Base-by-base conservation (phyloP, 2,888 invertebrate genomes). In the Calliphora vomitoria region DNA sequence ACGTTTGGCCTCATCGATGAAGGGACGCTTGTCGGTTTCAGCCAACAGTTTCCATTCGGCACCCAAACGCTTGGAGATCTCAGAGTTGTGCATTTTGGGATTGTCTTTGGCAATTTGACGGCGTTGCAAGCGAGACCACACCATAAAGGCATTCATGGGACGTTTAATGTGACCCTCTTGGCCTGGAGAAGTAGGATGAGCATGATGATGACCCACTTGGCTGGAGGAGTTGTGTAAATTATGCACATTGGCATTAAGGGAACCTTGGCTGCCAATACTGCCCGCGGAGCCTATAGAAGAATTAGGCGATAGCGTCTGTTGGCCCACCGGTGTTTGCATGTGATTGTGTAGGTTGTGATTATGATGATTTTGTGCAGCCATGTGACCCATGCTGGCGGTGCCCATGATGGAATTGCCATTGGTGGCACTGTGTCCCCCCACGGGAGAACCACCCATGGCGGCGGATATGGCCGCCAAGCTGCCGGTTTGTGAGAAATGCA, bases 101-200 rank as follows among this genome's bases (percentile, higher is more conserved):
- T 98, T 98, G 90, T 98, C 98, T 94, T 97, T 96, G 1, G 98
- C 98, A 91, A 99, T 98, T 94, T 98, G 98, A 79, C 98, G 95
- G 18, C 98, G 95, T 93, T 98, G 98, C 58, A 98, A 96, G 60
- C 98, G 94, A 6, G 98, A 98, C 98, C 98, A 98, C 13, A 94
- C 98, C 98, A 99, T 99, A 94, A 99, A 99, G 0, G 99, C 98
- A 94, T 99, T 99, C 99, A 99, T 99, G 3, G 99, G 99, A 25
- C 99, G 95, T 94, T 99, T 99, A 92, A 99, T 98, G 94, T 98
- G 98, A 11, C 96, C 96, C 90, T 97, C 97, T 88, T 94, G 93
- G 0, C 93, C 93, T 0, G 94, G 93, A 0, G 93, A 93, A 13
- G 93, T 92, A 68, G 92, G 90, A 90, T 93, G 90, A 58, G 89